Evolutionary conservation across 2,888 invertebrate genomes (phyloP), one percentile per base, ranked within the genome.

Genomic region (Cephonodes hylas): DNA sequence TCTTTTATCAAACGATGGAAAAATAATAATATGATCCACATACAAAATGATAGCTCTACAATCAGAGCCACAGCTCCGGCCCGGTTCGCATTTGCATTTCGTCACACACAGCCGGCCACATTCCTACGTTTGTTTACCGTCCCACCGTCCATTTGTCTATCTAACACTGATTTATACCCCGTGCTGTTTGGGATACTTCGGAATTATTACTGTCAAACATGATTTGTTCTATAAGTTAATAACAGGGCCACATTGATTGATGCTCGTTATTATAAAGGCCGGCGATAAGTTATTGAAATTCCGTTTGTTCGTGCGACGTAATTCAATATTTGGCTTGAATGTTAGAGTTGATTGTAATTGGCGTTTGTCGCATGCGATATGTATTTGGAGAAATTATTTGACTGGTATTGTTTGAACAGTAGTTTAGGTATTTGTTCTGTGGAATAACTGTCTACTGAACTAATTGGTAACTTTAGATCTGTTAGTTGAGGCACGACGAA

Each of bases 81-180:
- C 42, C 23, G 18, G 27, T 57, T 76, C 75, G 82, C 78, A 80
- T 79, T 79, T 72, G 63, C 74, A 72, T 83, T 83, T 83, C 83
- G 83, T 81, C 80, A 83, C 74, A 79, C 71, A 58, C 15, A 60
- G 38, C 27, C 66, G 68, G 68, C 78, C 70, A 72, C 82, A 83
- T 83, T 82, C 83, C 82, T 67, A 58, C 61, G 68, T 70, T 72
- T 70, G 77, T 77, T 59, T 70, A 69, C 61, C 63, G 38, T 13
- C n/a, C 58, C 64, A 42, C 61, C 46, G 64, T 62, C 56, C 61
- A 62, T 15, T 48, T 48, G 18, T 31, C 18, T 53, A 31, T 31
- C 8, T 20, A 53, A 27, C 31, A 53, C 31, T 53, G 53, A 53
- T 53, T 53, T 53, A 31, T 48, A 48, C 10, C 27, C 27, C 31